Evolutionary conservation across 2,113 vertebrate species (phyloP).

Genomic region (Eupsittula cactorum): DNA sequence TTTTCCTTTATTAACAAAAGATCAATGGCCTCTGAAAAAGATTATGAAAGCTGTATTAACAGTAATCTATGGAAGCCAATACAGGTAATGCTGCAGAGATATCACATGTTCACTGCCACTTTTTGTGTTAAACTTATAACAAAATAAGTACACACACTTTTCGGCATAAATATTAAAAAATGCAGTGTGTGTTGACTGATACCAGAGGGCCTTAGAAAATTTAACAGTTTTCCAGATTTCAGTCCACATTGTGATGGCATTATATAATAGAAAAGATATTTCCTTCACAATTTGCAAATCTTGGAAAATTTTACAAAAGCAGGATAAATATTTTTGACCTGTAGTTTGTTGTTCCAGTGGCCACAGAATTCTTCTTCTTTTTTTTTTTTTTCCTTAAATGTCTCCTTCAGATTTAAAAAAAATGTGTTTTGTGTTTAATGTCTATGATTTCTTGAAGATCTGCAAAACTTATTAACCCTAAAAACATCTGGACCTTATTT

Average conservation of each 20-base stretch:
- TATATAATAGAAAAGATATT: neutral
- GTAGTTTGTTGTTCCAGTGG: neutral
- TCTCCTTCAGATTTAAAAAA: neutral
- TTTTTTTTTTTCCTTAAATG: neutral
- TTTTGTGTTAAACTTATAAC: neutral
- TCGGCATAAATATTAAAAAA: neutral
- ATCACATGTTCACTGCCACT: neutral
- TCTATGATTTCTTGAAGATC: neutral
- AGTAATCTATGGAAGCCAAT: neutral
- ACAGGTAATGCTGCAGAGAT: neutral
- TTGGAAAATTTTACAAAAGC: neutral
- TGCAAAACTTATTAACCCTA: neutral
- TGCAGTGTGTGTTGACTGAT: neutral
- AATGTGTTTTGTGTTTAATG: neutral
- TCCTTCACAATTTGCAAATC: neutral
- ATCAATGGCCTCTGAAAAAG: neutral
- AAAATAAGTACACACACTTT: neutral
- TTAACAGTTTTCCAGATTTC: neutral
- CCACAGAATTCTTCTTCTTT: accelerated
- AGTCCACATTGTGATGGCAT: neutral
- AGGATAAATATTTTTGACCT: accelerated
- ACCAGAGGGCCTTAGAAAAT: neutral
- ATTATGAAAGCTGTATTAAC: neutral
- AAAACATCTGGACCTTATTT: neutral
- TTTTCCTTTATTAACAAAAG: neutral